Percentiles rank a stretch among this genome's conserved stretches.
Conservation (phyloP, 2,113 vertebrate species). For the Epinephelus fuscoguttatus region DNA sequence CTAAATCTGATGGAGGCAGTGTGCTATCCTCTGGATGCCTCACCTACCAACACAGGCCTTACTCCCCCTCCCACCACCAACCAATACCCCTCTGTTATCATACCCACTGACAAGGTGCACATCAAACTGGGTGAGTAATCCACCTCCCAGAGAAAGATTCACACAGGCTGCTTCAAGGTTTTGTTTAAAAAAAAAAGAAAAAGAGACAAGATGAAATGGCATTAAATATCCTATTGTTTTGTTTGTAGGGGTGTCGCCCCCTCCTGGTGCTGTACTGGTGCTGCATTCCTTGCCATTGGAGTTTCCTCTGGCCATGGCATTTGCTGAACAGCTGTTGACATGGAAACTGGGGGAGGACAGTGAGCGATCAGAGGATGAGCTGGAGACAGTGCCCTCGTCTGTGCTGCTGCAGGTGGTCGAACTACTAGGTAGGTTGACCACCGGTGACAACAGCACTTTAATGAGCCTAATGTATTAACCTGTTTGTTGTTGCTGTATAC, state of each 20-base stretch:
- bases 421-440: slow-evolving; percentile 88
- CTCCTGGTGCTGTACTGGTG: slow-evolving; percentile 93
- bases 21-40: slow-evolving; percentile 96
- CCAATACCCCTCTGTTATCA: slow-evolving; percentile 95
- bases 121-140: slow-evolving; percentile 91
- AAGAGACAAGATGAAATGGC: background rate
- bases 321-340: slow-evolving; percentile 94
- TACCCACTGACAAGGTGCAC: slow-evolving; percentile 95
- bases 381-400: slow-evolving; percentile 91
- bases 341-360: slow-evolving; percentile 90
- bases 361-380: slow-evolving; percentile 92
- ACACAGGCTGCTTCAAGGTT: background rate
- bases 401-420: slow-evolving; percentile 96
- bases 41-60: slow-evolving; percentile 96
- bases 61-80: slow-evolving; percentile 96
- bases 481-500: background rate
- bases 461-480: background rate
- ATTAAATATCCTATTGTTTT: slow-evolving; percentile 6
- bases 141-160: background rate
- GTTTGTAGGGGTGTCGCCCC: slow-evolving; percentile 92
- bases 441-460: background rate
- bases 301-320: slow-evolving; percentile 96
- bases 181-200: background rate
- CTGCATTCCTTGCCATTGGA: slow-evolving; percentile 96
- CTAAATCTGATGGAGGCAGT: slow-evolving; percentile 95